Base-by-base conservation (phyloP, 2,797 vertebrate species). In the Hippopotamyrus pictus region DNA sequence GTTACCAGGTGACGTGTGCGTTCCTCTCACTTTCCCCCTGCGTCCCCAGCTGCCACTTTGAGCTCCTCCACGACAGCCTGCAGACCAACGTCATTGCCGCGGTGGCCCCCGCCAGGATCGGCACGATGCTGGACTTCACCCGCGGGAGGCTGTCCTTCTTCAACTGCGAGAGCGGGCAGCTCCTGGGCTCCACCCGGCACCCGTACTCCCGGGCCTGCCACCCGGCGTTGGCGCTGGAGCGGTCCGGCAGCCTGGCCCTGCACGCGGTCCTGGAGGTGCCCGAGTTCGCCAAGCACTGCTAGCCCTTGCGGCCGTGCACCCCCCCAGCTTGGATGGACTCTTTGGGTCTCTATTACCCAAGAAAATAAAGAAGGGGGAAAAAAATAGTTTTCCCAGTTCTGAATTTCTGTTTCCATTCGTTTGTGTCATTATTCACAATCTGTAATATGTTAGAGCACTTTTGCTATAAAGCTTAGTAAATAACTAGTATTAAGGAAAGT, bases 171-270 rank as follows among this genome's bases (percentile, higher is more conserved):
- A 98, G 92, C 0, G 97, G 97, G 46, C 97, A 98, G 93, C 37
- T 97, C 90, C 93, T 99, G 41, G 97, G 97, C 11, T 41, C 95
- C 53, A 94, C 97, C 91, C 94, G 93, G 89, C 96, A 98, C 90
- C 92, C 79, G 87, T 98, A 98, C 93, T 95, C 92, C 0, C 92
- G 94, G 92, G 95, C 96, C 0, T 97, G 96, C 86, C 95, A 97
- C 90, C 97, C 98, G 0, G 96, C 96, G 57, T 97, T 99, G 91
- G 96, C 95, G 33, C 93, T 99, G 92, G 99, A 99, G 91, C 94
- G 94, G 89, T 95, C 97, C 0, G 99, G 98, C n/a, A 94, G 93
- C 46, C 95, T 99, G 90, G 96, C 95, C 90, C 92, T 99, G 90
- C 92, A 93, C 91, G 96, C 96, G 4, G 96, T 97, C 69, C 95